These are phyloP conservation scores for Kryptolebias marmoratus DNA, from an alignment of 2,113 vertebrate genomes.

Conservation along the genomic window DNA sequence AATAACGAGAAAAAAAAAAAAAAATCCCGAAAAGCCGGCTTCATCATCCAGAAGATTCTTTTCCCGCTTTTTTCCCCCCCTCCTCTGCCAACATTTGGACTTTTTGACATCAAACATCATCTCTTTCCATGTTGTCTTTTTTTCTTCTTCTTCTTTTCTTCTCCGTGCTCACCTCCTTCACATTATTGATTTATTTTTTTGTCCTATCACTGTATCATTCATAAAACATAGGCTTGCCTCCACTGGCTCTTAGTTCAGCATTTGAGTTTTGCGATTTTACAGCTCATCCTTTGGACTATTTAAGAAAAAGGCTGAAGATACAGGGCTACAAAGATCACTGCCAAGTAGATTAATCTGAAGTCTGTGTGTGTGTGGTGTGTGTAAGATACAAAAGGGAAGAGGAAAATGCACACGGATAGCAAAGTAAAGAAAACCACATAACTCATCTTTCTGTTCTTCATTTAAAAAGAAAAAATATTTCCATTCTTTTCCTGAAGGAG, in stretches of 20 bases:
- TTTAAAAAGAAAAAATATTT: constrained; percentile 33
- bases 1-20: constrained; percentile 5
- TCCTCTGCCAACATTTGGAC: constrained; percentile 28
- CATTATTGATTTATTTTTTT: constrained; percentile 41
- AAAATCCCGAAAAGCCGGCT: constrained; percentile 27
- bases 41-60: constrained; percentile 56
- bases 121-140: not conserved
- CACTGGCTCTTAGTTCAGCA: constrained; percentile 43
- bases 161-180: constrained; percentile 21
- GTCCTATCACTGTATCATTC: constrained; percentile 18
- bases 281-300: not conserved
- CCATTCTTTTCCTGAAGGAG: constrained; percentile 59
- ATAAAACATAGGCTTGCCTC: constrained; percentile 21
- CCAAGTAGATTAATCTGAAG: constrained; percentile 39
- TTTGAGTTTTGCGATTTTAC: constrained; percentile 25
- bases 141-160: constrained; percentile 2
- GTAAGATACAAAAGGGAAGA: constrained; percentile 33
- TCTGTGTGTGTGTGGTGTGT: constrained; percentile 33
- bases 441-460: constrained; percentile 64
- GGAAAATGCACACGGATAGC: constrained; percentile 57
- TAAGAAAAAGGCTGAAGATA: constrained; percentile 9
- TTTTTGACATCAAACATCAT: not conserved
- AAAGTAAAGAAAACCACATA: constrained; percentile 56
- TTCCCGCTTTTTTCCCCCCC: constrained; percentile 27
- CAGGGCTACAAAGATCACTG: constrained; percentile 8